Conservation (phyloP, 2,888 invertebrate genomes). For the Ormyrus pomaceus region DNA sequence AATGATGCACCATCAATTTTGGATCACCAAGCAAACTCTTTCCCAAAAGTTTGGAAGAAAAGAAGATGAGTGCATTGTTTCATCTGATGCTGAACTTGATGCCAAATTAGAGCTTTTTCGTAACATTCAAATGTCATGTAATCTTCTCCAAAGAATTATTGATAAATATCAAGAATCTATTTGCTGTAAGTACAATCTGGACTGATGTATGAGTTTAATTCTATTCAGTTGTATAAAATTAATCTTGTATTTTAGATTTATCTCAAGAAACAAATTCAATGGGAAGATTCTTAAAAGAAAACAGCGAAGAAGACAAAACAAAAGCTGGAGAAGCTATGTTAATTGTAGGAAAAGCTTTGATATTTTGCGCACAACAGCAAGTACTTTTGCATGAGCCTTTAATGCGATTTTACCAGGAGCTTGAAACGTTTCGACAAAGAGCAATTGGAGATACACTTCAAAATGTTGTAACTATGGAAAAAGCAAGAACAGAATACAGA, state of each 20-base stretch:
- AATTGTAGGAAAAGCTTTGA: conserved; percentile 90
- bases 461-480: conserved; percentile 96
- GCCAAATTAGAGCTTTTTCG: conserved; percentile 95
- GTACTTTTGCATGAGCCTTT: conserved; percentile 91
- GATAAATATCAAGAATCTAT: conserved; percentile 96
- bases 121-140: conserved; percentile 93
- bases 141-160: conserved; percentile 90
- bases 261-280: conserved; percentile 97
- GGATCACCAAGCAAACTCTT: conserved; percentile 98
- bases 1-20: conserved; percentile 96
- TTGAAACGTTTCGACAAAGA: conserved; percentile 97
- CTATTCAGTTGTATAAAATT: neutral
- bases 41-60: conserved; percentile 95
- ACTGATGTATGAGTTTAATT: neutral
- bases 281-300: conserved; percentile 95
- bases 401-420: conserved; percentile 92
- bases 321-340: conserved; percentile 90
- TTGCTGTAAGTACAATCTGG: conserved; percentile 79
- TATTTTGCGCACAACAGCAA: conserved; percentile 94
- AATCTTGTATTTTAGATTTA: conserved; percentile 78
- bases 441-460: conserved; percentile 95
- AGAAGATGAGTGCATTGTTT: conserved; percentile 97
- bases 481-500: conserved; percentile 95
- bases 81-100: conserved; percentile 97
- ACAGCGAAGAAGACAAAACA: conserved; percentile 91